Base-by-base conservation (phyloP, 1,140 invertebrate species). In the Leptinotarsa defecta region DNA sequence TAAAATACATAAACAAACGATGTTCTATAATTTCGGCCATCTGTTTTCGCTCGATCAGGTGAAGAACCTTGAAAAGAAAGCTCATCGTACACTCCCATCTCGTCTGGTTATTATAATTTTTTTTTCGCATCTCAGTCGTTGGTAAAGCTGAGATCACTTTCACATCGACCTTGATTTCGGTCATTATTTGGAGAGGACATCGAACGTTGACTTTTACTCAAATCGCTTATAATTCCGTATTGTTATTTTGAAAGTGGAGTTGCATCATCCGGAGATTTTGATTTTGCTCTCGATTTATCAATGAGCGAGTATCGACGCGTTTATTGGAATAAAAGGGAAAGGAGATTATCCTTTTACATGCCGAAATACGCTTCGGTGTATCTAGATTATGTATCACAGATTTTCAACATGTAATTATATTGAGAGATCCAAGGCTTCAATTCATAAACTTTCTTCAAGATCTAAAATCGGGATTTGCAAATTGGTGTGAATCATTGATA, bases 51-150 rank as follows among this genome's bases (percentile, higher is more conserved):
- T 67, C n/a, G 5, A 67, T 57, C 52, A 34, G 64, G 64, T 67
- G 20, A 67, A 67, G 27, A 22, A 67, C 64, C 64, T 67, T 67
- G 64, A 24, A 67, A 67, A 67, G 64, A 67, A 67, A 67, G 64
- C 64, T 67, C 19, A 22, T 22, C 27, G 20, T 4, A 22, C 27
- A 67, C 64, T 24, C 64, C 64, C 27, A 67, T 67, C 64, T 17
- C 22, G 64, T 67, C 64, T 22, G 64, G 27, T 67, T 24, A 67
- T 67, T 67, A 67, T 67, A 67, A 67, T 67, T 67, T 67, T 65
- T 67, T 65, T 57, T 57, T 67, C 22, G 64, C 19, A 67, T 67
- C 64, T 67, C 27, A 22, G n/a, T 20, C 64, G 20, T 67, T 24
- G 15, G n/a, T 57, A 8, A 0, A 67, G 64, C 64, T 19, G 22